Evolutionary conservation across 2,888 invertebrate species (phyloP).

Genomic region (Heliconius aoede): DNA sequence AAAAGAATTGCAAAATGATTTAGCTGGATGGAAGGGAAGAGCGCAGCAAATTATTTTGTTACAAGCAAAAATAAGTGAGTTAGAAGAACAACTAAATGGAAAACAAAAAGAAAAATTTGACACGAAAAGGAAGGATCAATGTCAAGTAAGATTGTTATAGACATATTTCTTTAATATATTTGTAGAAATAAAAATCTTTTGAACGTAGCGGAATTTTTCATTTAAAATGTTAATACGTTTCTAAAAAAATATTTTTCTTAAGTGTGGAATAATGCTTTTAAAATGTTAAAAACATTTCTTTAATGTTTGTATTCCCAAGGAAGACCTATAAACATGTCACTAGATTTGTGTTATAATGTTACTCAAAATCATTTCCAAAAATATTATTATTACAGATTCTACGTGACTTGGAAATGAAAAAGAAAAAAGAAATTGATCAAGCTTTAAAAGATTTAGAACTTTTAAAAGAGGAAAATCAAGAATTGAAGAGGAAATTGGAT

Average conservation of each 20-base stretch:
- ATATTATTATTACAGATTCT: slow-evolving; percentile 61
- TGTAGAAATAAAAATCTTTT: too few relatives aligned
- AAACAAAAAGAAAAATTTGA: slow-evolving; percentile 65
- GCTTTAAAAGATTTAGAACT: slow-evolving; percentile 84
- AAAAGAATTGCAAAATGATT: slow-evolving; percentile 82
- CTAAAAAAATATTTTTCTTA: too few relatives aligned
- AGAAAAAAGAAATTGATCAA: slow-evolving; percentile 83
- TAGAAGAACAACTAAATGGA: slow-evolving; percentile 85
- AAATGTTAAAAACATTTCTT: too few relatives aligned
- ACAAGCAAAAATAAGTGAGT: slow-evolving; percentile 86
- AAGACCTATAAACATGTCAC: too few relatives aligned
- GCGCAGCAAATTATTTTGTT: slow-evolving; percentile 89
- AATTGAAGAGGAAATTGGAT: slow-evolving; percentile 86
- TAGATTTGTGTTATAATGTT: not conserved
- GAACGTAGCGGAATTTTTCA: too few relatives aligned
- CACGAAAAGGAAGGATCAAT: slow-evolving; percentile 66
- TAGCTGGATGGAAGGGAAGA: slow-evolving; percentile 89
- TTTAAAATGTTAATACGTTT: too few relatives aligned
- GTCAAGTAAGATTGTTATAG: slow-evolving; percentile 56
- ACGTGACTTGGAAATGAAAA: slow-evolving; percentile 81
- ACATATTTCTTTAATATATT: not conserved
- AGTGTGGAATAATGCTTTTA: too few relatives aligned
- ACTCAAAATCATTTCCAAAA: not conserved
- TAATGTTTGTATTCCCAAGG: not conserved
- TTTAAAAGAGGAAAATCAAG: slow-evolving; percentile 83